Conservation (phyloP, 2,113 vertebrate species). For the Catagonus wagneri region DNA sequence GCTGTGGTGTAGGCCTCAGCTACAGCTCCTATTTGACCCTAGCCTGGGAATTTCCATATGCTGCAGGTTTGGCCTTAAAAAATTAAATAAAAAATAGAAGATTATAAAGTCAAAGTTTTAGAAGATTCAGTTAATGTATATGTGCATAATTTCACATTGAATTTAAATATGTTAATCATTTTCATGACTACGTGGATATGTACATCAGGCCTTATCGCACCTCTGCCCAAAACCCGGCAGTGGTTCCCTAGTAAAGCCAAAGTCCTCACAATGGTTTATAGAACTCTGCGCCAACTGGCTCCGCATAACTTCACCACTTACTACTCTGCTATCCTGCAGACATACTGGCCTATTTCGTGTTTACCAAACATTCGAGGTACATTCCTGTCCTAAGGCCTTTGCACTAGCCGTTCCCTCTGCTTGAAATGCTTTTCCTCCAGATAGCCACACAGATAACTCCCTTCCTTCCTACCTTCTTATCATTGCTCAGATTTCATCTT, state of each 20-base stretch:
- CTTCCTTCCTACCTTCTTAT: not conserved
- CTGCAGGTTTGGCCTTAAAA: no score
- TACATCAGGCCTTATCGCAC: not conserved
- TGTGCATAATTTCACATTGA: constrained; percentile 11
- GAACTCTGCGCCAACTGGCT: not conserved
- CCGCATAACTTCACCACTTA: not conserved
- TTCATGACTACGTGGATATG: not conserved
- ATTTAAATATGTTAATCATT: not conserved
- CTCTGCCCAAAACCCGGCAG: not conserved
- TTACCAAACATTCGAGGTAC: not conserved
- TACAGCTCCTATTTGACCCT: no score
- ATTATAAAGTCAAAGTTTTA: constrained; percentile 19
- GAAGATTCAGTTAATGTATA: not conserved
- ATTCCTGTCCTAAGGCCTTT: not conserved
- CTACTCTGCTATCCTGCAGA: not conserved
- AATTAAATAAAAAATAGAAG: no score
- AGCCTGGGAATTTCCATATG: no score
- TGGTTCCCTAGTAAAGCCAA: not conserved
- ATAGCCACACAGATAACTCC: not conserved
- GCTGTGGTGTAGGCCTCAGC: no score
- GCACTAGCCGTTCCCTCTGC: not conserved
- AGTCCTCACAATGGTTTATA: not conserved
- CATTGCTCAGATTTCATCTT: not conserved
- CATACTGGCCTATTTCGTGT: not conserved
- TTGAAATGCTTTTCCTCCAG: constrained; percentile 12